phyloP scores from a whole-genome alignment of 2,888 invertebrate species.

The Lasioglossum pauxillum region DNA sequence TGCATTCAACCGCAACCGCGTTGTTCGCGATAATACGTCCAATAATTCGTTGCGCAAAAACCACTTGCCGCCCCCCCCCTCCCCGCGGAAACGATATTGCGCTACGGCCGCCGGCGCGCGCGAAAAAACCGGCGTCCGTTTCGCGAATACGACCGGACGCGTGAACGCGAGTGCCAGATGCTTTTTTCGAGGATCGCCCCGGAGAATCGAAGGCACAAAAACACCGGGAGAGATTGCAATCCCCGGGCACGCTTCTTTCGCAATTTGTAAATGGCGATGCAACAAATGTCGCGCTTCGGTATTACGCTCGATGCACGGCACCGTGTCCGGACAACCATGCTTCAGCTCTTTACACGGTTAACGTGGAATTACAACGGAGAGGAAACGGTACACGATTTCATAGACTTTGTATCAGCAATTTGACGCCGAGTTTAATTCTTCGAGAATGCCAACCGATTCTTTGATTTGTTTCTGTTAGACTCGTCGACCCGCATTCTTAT shows the following conservation, averaged over 20 bases:
- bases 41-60: constrained; percentile 45
- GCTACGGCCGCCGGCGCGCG: neutral
- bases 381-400: neutral
- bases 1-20: constrained; percentile 40
- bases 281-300: constrained; percentile 12
- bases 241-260: constrained; percentile 9
- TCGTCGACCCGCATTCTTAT: too few species aligned
- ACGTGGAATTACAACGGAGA: neutral
- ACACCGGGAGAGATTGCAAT: constrained; percentile 55
- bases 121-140: constrained; percentile 14
- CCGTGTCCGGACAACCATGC: neutral
- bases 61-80: constrained; percentile 14
- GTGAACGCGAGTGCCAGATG: constrained; percentile 2
- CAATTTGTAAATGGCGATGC: constrained; percentile 28
- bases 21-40: constrained; percentile 24
- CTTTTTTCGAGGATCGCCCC: neutral
- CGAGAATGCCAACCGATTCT: neutral
- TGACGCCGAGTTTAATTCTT: neutral
- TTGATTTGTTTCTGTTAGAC: too few species aligned
- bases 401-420: neutral
- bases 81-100: constrained; percentile 10
- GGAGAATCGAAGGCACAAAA: constrained; percentile 36
- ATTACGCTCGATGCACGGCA: neutral
- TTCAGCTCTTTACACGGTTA: neutral
- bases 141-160: neutral